Conservation (phyloP, 2,113 vertebrate species). For the Anguilla japonica region DNA sequence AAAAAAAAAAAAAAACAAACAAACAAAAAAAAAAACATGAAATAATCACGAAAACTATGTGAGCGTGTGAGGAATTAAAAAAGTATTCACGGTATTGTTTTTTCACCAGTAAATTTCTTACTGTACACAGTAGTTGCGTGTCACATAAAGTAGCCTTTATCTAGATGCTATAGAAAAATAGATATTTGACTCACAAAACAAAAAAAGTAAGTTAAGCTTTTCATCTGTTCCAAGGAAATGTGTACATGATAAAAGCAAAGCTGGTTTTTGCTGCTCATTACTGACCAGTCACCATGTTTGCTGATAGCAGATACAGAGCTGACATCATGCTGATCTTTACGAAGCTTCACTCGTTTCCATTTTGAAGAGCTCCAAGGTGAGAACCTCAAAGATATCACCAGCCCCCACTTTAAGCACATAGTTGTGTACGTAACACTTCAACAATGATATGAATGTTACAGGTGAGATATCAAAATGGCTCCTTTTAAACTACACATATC, state of each 20-base stretch:
- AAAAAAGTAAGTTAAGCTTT: background rate
- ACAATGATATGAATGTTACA: background rate
- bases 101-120: background rate
- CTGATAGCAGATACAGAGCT: background rate
- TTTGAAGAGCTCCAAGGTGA: background rate
- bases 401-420: background rate
- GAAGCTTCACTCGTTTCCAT: background rate
- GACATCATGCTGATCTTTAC: background rate
- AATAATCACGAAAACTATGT: background rate
- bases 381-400: background rate
- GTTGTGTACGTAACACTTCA: background rate
- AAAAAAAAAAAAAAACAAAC: background rate
- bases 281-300: background rate
- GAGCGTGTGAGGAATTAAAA: background rate
- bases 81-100: background rate
- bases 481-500: background rate
- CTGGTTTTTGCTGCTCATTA: background rate
- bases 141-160: background rate
- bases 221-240: background rate
- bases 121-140: background rate
- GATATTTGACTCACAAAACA: constrained; percentile 10
- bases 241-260: background rate
- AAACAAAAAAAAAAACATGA: background rate
- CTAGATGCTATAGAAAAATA: constrained; percentile 20
- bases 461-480: constrained; percentile 1